Conservation (phyloP, 2,113 vertebrate genomes). For the Danio rerio region DNA sequence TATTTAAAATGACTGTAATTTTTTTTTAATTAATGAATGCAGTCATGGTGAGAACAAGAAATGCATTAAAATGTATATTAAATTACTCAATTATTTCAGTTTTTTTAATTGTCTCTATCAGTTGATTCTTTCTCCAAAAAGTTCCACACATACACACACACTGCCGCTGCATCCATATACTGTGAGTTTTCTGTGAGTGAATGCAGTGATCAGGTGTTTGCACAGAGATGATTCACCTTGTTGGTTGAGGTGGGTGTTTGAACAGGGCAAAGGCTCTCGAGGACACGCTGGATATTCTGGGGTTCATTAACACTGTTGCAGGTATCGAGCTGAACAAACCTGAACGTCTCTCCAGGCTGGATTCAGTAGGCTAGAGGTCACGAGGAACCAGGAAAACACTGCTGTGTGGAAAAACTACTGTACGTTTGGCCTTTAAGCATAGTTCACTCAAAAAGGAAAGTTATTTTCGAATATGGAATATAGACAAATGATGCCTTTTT, state of each 20-base stretch:
- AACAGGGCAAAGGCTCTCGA: constrained; percentile 32
- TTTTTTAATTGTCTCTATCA: too few species aligned
- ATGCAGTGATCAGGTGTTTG: constrained; percentile 32
- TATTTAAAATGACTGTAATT: too few species aligned
- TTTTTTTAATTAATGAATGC: too few species aligned
- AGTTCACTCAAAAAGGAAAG: not conserved
- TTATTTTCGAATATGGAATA: not conserved
- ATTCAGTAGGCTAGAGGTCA: constrained; percentile 14
- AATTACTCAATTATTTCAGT: too few species aligned
- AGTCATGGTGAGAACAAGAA: too few species aligned
- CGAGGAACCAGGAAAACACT: not conserved
- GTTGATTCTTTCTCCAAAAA: too few species aligned
- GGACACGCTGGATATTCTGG: constrained; percentile 20
- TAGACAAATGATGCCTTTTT: not conserved
- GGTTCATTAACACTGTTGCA: constrained; percentile 35
- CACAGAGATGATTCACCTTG: constrained; percentile 42
- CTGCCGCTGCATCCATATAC: too few species aligned
- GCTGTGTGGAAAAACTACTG: not conserved
- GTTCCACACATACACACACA: too few species aligned
- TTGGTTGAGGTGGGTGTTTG: constrained; percentile 47
- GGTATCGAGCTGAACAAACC: constrained; percentile 19
- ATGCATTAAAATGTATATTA: too few species aligned
- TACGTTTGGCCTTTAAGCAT: not conserved
- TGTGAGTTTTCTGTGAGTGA: too few species aligned
- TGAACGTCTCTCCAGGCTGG: not conserved